A percentile compares a stretch with the other conserved stretches of the same genome.
Conservation (phyloP, 2,797 vertebrate genomes). For the Heliangelus exortis region DNA sequence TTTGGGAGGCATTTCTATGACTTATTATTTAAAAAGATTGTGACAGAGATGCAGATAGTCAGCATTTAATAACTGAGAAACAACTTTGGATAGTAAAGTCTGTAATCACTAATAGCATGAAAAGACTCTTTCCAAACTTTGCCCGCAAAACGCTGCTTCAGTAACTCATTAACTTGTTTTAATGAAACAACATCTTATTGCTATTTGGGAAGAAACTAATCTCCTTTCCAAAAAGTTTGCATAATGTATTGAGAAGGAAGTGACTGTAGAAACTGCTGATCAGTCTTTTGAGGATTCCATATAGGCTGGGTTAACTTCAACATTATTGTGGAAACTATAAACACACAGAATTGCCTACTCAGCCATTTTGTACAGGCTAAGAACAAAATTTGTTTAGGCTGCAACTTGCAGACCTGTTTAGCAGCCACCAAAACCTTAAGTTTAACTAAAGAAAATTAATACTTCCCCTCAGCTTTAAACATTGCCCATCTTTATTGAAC, state of each 20-base stretch:
- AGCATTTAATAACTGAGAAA: slow-evolving; percentile 12
- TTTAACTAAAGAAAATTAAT: neutral
- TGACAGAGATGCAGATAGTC: neutral
- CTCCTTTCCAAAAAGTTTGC: slow-evolving; percentile 27
- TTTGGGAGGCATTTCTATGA: neutral
- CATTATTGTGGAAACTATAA: neutral
- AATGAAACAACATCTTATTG: slow-evolving; percentile 34
- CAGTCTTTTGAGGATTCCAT: slow-evolving; percentile 33
- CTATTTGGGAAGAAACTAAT: slow-evolving; percentile 48
- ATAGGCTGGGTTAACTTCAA: slow-evolving; percentile 23
- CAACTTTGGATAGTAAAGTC: neutral
- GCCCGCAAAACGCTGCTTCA: slow-evolving; percentile 40
- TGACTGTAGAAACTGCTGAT: slow-evolving; percentile 53
- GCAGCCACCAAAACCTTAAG: neutral
- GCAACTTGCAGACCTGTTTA: neutral
- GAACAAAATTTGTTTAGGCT: slow-evolving; percentile 29
- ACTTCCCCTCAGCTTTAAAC: neutral
- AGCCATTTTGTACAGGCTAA: slow-evolving; percentile 16
- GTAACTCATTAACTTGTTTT: slow-evolving; percentile 54
- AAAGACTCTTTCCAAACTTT: slow-evolving; percentile 3
- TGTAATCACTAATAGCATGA: neutral
- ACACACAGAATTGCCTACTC: slow-evolving; percentile 4
- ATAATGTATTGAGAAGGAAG: slow-evolving; percentile 48
- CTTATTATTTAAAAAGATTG: neutral
- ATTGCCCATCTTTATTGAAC: neutral